Evolutionary conservation across 2,888 invertebrate species (phyloP).

Genomic region (Drosophila mayaguana): DNA sequence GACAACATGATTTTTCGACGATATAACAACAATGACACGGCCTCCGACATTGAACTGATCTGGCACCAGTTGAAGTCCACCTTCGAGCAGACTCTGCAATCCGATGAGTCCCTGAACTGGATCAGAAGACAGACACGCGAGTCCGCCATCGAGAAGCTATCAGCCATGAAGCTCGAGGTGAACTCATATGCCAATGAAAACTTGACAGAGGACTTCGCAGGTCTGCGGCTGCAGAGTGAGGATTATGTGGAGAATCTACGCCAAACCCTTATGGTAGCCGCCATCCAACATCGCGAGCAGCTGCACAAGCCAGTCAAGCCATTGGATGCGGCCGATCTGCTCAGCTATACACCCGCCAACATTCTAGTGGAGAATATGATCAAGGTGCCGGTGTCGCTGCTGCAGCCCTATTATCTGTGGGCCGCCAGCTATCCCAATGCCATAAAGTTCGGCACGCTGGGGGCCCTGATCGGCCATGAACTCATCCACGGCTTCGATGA

Average conservation of each 20-base stretch:
- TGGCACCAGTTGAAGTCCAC: slow-evolving; percentile 77
- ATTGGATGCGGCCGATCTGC: slow-evolving; percentile 50
- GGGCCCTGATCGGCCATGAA: slow-evolving; percentile 78
- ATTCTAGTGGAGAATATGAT: slow-evolving; percentile 77
- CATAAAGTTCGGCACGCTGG: slow-evolving; percentile 78
- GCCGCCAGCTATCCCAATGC: slow-evolving; percentile 75
- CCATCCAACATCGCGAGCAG: slow-evolving; percentile 20
- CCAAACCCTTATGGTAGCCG: slow-evolving; percentile 12
- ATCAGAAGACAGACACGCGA: slow-evolving; percentile 59
- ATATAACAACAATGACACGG: slow-evolving; percentile 65
- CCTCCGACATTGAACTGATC: slow-evolving; percentile 70
- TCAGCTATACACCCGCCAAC: slow-evolving; percentile 76
- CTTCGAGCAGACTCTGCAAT: slow-evolving; percentile 63
- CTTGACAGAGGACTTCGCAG: slow-evolving; percentile 70
- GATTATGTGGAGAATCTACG: slow-evolving; percentile 70
- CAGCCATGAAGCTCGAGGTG: slow-evolving; percentile 72
- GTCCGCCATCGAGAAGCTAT: slow-evolving; percentile 70
- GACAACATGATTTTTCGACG: slow-evolving; percentile 81
- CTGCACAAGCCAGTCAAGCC: slow-evolving; percentile 67
- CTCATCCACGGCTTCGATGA: slow-evolving; percentile 82
- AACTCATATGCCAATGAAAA: slow-evolving; percentile 68
- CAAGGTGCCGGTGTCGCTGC: slow-evolving; percentile 76
- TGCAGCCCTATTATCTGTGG: slow-evolving; percentile 80
- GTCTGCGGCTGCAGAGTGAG: slow-evolving; percentile 55
- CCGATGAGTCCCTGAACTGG: slow-evolving; percentile 65